Evolutionary conservation across 1,140 invertebrate species (phyloP).

Genomic region (Myzus persicae): DNA sequence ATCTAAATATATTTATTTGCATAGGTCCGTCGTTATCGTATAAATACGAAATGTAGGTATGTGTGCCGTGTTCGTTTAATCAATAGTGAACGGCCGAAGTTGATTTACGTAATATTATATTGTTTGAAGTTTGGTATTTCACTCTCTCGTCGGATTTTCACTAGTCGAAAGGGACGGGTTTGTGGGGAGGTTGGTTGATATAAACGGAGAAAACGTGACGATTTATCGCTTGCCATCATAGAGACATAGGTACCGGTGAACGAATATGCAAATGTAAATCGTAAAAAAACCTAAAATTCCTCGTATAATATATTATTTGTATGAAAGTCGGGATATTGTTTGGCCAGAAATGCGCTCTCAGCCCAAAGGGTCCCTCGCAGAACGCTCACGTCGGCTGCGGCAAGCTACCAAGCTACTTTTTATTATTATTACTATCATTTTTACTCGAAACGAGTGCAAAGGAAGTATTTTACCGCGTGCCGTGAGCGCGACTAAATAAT

Average conservation of each 20-base stretch:
- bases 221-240: neutral
- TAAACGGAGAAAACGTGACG: neutral
- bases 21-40: neutral
- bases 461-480: neutral
- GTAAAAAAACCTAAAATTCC: neutral
- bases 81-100: neutral
- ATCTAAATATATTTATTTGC: neutral
- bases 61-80: neutral
- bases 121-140: neutral
- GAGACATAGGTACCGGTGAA: neutral
- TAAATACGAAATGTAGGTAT: neutral
- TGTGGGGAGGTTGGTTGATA: neutral
- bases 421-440: neutral
- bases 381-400: neutral
- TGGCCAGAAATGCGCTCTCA: neutral
- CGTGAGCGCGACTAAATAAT: neutral
- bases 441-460: neutral
- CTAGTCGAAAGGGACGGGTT: neutral
- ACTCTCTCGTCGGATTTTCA: neutral
- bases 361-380: neutral
- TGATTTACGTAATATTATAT: slow-evolving; percentile 14
- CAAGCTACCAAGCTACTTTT: neutral
- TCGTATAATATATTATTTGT: neutral
- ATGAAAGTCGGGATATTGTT: neutral
- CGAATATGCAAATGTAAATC: neutral